These are phyloP conservation scores for Chalcis sispes DNA, from an alignment of 2,888 invertebrate genomes.

Conservation along the genomic window DNA sequence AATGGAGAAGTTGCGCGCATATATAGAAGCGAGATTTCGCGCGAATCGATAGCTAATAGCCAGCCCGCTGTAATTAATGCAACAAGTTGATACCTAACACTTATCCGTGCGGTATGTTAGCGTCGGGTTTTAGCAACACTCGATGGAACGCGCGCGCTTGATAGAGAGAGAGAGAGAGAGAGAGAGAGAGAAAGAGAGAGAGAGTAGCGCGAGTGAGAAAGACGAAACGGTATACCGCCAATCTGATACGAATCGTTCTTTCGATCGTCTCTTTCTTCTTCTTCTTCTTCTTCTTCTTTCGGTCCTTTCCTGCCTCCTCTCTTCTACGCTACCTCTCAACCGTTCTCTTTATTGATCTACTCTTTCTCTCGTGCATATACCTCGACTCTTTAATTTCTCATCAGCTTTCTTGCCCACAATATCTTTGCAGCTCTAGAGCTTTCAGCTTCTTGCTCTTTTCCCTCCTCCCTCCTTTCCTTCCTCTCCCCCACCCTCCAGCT, in stretches of 20 bases:
- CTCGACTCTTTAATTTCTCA: conserved; percentile 45
- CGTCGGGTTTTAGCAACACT: conserved; percentile 34
- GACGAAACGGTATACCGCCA: conserved; percentile 41
- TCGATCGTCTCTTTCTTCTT: not conserved
- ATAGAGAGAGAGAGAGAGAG: no score
- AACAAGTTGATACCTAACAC: conserved; percentile 76
- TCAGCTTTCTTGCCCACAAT: conserved; percentile 8
- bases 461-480: no score
- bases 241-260: conserved; percentile 30
- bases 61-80: conserved; percentile 74
- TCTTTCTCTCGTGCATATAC: not conserved
- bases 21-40: conserved; percentile 64
- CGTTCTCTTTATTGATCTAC: conserved; percentile 42
- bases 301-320: not conserved
- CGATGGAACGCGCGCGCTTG: no score
- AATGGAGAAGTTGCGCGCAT: conserved; percentile 7
- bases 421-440: not conserved
- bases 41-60: conserved; percentile 75
- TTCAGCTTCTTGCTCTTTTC: conserved; percentile 13
- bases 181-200: no score
- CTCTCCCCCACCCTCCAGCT: not conserved
- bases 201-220: not conserved
- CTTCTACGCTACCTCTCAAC: not conserved
- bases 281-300: not conserved
- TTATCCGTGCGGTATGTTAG: conserved; percentile 62